Evolutionary conservation across 2,113 vertebrate genomes (phyloP).

Genomic region (Herpailurus yagouaroundi): DNA sequence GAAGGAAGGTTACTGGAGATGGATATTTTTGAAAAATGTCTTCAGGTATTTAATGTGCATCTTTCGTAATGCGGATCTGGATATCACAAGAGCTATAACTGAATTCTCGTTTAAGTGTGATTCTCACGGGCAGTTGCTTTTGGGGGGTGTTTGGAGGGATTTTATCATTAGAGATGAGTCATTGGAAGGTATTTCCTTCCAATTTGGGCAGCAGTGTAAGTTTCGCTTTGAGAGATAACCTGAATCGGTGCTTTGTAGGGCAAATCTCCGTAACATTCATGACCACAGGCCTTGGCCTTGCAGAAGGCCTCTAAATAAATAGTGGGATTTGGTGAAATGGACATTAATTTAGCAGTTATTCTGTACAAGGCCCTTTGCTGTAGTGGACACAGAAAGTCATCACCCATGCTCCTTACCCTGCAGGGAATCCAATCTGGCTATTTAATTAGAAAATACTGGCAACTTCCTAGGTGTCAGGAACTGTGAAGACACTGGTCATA

Average conservation of each 20-base stretch:
- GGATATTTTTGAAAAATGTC: neutral
- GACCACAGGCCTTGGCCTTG: neutral
- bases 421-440: neutral
- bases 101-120: too few species aligned
- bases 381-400: neutral
- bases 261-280: conserved; percentile 1
- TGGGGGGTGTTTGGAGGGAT: neutral
- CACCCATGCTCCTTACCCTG: neutral
- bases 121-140: neutral
- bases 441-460: neutral
- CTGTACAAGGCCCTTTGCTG: neutral
- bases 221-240: neutral
- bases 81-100: neutral
- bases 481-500: neutral
- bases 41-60: neutral
- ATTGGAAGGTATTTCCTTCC: neutral
- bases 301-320: neutral
- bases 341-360: neutral
- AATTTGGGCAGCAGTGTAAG: neutral
- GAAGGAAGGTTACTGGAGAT: neutral
- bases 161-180: neutral
- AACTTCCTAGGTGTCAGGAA: neutral
- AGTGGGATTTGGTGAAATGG: neutral
- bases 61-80: neutral
- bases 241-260: neutral